phyloP scores from a whole-genome alignment of 53 echinoderm and acorn worm species.

The Crossaster papposus region DNA sequence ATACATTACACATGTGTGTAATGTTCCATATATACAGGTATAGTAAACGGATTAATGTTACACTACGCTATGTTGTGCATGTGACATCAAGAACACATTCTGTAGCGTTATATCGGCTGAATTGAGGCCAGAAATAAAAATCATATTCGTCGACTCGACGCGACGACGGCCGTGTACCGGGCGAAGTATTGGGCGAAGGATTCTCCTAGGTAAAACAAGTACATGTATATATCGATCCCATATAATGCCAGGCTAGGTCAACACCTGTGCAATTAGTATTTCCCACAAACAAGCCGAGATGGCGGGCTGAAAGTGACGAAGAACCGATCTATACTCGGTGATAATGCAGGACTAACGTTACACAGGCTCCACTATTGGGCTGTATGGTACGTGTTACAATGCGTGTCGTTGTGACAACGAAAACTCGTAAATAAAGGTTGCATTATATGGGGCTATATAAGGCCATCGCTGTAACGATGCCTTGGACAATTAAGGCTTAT shows the following conservation, averaged over 20 bases:
- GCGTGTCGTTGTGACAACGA: too few relatives aligned
- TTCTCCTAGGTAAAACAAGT: not conserved
- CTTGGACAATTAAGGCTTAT: too few relatives aligned
- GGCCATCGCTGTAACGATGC: too few relatives aligned
- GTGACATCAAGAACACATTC: too few relatives aligned
- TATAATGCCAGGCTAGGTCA: slow-evolving; percentile 13
- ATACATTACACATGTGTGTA: too few relatives aligned
- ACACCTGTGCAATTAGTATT: slow-evolving; percentile 41
- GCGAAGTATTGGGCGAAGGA: not conserved
- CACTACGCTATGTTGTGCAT: too few relatives aligned
- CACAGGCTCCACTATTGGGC: not conserved
- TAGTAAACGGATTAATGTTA: too few relatives aligned
- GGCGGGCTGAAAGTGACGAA: not conserved
- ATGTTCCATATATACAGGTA: too few relatives aligned
- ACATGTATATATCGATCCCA: not conserved
- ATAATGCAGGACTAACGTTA: not conserved
- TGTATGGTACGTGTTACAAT: not conserved
- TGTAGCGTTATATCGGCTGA: too few relatives aligned
- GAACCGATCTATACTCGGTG: not conserved
- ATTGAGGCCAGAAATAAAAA: too few relatives aligned
- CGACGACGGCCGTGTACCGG: not conserved
- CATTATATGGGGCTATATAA: too few relatives aligned
- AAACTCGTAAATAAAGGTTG: too few relatives aligned
- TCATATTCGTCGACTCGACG: not conserved
- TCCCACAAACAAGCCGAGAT: slow-evolving; percentile 10